Percentiles rank a stretch among this genome's conserved stretches.
These are phyloP conservation scores for Gallinago media DNA, from an alignment of 2,113 vertebrate genomes.

Conservation along the genomic window DNA sequence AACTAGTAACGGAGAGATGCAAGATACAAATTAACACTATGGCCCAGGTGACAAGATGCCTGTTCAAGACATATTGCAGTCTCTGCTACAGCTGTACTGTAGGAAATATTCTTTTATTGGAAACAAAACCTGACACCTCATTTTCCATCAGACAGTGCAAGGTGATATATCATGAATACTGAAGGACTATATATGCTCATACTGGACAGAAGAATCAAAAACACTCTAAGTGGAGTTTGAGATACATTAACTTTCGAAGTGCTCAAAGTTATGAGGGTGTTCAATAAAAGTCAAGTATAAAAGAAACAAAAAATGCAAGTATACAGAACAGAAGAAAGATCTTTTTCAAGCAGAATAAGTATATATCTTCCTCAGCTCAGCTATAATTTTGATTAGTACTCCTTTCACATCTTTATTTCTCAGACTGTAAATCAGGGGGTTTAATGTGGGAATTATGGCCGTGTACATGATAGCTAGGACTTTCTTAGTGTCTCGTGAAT, in stretches of 20 bases:
- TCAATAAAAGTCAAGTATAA: neutral
- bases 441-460: slow-evolving; percentile 22
- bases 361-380: neutral
- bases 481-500: neutral
- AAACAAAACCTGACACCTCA: neutral
- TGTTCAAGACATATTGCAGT: neutral
- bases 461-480: slow-evolving; percentile 51
- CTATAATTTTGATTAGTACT: neutral
- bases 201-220: neutral
- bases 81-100: neutral
- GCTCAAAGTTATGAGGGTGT: neutral
- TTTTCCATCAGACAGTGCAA: neutral
- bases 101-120: neutral
- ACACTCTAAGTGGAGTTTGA: neutral
- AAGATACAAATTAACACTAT: neutral
- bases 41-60: neutral
- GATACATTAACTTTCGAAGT: neutral
- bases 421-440: slow-evolving; percentile 49
- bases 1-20: neutral
- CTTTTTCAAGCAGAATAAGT: neutral
- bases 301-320: neutral
- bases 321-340: neutral
- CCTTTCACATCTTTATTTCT: slow-evolving; percentile 58
- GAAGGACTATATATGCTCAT: neutral
- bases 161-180: neutral